Base-by-base conservation (phyloP, 53 echinoderm and acorn worm genomes). In the Temnopleurus reevesii region DNA sequence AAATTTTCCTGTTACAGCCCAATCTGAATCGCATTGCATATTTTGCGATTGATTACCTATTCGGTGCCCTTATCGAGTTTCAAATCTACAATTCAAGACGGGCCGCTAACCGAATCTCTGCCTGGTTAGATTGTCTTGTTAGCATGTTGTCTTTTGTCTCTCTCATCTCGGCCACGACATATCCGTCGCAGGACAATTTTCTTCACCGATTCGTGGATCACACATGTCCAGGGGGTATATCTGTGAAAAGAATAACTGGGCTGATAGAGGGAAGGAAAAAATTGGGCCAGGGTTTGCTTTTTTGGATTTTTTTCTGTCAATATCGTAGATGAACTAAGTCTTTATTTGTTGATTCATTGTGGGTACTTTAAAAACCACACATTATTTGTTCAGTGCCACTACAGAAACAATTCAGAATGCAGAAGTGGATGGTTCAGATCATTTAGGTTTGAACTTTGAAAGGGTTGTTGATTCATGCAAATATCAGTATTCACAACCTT, bases 1-100 rank as follows among this genome's bases (percentile, higher is more conserved):
- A 71, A 71, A 38, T 71, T 55, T 83, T 55, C 56, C 81, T 55
- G 31, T 60, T 45, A 19, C 58, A 44, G 45, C 28, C 53, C 61
- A 85, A 85, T 85, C 61, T 85, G 28, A 59, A 85, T 85, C 44
- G 38, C 27, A 28, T 60, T 59, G 88, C 88, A 87, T 87, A 87
- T 64, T 64, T 87, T 66, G 4, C 71, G 49, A 45, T 66, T 66
- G 66, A 87, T 87, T 47, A 51, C 71, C 53, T 15, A 87, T 65
- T 35, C 88, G 1, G 53, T 87, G 88, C 33, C 88, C 88, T 87
- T 87, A 64, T 87, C 88, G 49, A 30, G 53, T 87, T 87, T 46
- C 88, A 49, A 54, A 87, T 87, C 54, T 87, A 87, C 88, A 87
- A 87, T 87, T 87, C 88, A 87, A 26, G 66, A 87, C 27, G 3